Evolutionary conservation across 2,797 vertebrate species (phyloP), one percentile per base, ranked within the genome.

Genomic region (Leptoclinus maculatus): DNA sequence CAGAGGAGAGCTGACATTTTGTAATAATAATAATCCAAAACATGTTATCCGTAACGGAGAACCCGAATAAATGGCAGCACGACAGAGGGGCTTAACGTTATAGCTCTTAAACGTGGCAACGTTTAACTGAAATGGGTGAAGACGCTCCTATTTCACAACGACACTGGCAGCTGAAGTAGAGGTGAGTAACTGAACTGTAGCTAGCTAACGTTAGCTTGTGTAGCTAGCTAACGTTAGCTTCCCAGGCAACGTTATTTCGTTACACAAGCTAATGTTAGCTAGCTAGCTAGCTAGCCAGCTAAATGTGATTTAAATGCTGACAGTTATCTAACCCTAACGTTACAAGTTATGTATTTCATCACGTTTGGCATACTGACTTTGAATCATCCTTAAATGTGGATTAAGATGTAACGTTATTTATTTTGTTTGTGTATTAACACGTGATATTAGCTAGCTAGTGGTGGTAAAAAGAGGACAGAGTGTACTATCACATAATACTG

Each of bases 121-220:
- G 57, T 3, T 5, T 25, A 21, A 32, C 17, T 53, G 72, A 72
- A 49, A 92, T 92, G 91, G 78, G 65, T 5, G 71, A 79, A 53
- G 47, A 17, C 14, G 56, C 59, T 34, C n/a, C 17, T 32, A 7
- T 43, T 58, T 83, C 13, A 7, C 63, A 68, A n/a, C 70, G 21
- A 74, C 54, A 5, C 60, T 45, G 64, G 34, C 73, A 76, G 66
- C 81, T 32, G 1, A 32, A 32, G 29, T 32, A 84, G 58, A 76
- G 85, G 91, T 93, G 73, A 86, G 91, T 81, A n/a, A 29, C 49
- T 11, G 17, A 19, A 43, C 14, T 13, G 27, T 25, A 59, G 51
- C 51, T 34, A 34, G 32, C 32, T 56, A 16, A 27, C 51, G 8
- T 23, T 23, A 23, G n/a, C 49, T 17, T 10, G 12, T 39, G 27